These are phyloP conservation scores for Distichodus sexfasciatus DNA, from an alignment of 2,797 vertebrate species.

Conservation along the genomic window DNA sequence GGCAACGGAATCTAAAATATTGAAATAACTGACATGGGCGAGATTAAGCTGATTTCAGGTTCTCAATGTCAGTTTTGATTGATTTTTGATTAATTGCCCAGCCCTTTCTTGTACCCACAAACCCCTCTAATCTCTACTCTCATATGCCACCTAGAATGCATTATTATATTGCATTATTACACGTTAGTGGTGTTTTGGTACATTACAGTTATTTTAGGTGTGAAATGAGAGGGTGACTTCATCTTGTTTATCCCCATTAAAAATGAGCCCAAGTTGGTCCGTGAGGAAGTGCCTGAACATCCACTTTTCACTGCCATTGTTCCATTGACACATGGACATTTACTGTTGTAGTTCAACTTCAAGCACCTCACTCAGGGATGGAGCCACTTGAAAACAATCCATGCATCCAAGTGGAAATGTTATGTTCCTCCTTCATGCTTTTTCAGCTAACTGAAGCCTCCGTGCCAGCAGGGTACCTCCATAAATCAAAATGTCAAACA, in stretches of 20 bases:
- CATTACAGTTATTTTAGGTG: too few relatives aligned
- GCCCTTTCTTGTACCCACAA: too few relatives aligned
- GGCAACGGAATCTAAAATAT: too few relatives aligned
- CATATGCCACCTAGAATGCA: too few relatives aligned
- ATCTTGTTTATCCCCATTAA: constrained; percentile 12
- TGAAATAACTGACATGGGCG: too few relatives aligned
- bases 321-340: constrained; percentile 71
- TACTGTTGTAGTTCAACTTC: constrained; percentile 46
- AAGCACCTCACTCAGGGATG: constrained; percentile 49
- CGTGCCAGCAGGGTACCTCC: constrained; percentile 11
- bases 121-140: too few relatives aligned
- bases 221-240: too few relatives aligned
- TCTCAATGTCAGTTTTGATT: too few relatives aligned
- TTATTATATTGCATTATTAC: too few relatives aligned
- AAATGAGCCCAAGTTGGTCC: constrained; percentile 24
- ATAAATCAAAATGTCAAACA: constrained; percentile 23
- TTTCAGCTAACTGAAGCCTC: constrained; percentile 15
- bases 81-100: too few relatives aligned
- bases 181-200: too few relatives aligned
- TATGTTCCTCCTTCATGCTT: constrained; percentile 1
- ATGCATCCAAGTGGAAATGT: constrained; percentile 33
- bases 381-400: constrained; percentile 25
- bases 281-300: constrained; percentile 29
- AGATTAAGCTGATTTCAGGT: too few relatives aligned
- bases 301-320: constrained; percentile 51